Percentiles rank a stretch among this genome's conserved stretches.
These are phyloP conservation scores for Stomorhina lunata DNA, from an alignment of 2,888 invertebrate species.

Conservation along the genomic window DNA sequence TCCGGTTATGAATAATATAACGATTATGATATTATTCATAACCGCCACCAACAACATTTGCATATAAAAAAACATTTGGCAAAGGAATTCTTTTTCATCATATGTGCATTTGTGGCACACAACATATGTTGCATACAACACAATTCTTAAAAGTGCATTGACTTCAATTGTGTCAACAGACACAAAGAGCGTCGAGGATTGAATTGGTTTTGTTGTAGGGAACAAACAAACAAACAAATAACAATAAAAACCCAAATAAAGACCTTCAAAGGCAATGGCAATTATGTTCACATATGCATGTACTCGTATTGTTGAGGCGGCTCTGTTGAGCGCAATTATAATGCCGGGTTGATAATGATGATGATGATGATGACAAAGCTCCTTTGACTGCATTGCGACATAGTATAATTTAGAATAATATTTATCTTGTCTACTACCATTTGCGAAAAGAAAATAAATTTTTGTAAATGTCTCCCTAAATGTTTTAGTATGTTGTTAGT, in stretches of 20 bases:
- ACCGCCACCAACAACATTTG: slow-evolving; percentile 1
- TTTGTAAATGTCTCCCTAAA: background rate
- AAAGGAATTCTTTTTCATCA: background rate
- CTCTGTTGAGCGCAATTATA: background rate
- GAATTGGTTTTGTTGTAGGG: background rate
- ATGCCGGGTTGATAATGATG: too few relatives aligned
- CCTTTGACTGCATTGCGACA: slow-evolving; percentile 61
- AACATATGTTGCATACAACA: slow-evolving; percentile 57
- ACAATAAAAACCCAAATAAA: slow-evolving; percentile 8
- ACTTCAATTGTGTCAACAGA: slow-evolving; percentile 39
- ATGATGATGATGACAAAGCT: slow-evolving; percentile 39
- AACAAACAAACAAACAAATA: background rate
- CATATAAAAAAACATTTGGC: background rate
- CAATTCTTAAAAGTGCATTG: slow-evolving; percentile 58
- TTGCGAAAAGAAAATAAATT: background rate
- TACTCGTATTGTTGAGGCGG: too few relatives aligned
- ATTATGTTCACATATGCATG: background rate
- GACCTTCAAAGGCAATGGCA: slow-evolving; percentile 42
- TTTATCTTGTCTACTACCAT: slow-evolving; percentile 10
- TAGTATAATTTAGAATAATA: slow-evolving; percentile 31
- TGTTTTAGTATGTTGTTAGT: background rate
- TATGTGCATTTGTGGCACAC: slow-evolving; percentile 20
- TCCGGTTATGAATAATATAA: background rate
- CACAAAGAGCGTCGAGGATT: slow-evolving; percentile 24
- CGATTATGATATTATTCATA: background rate